Evolutionary conservation across 2,113 vertebrate genomes (phyloP).

Genomic region (Ranitomeya variabilis): DNA sequence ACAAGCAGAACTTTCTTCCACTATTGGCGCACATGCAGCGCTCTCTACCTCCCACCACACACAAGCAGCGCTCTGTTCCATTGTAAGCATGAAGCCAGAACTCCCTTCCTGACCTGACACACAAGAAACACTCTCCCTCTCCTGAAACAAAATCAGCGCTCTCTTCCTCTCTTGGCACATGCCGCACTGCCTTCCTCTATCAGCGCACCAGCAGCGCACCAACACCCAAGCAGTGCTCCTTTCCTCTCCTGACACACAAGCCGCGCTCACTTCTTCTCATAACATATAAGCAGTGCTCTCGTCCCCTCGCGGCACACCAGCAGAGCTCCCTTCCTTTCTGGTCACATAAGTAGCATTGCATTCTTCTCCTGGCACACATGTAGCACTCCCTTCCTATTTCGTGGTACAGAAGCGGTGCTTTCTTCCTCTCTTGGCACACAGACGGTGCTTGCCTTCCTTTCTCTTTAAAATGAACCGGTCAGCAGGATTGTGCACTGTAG

Average conservation of each 20-base stretch:
- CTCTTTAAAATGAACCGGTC: no score
- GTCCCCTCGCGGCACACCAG: not conserved
- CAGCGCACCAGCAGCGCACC: not conserved
- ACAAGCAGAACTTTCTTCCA: not conserved
- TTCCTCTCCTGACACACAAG: not conserved
- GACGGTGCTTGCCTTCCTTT: no score
- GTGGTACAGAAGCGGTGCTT: not conserved
- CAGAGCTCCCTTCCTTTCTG: not conserved
- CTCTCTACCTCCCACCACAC: not conserved
- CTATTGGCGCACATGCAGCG: fast-evolving
- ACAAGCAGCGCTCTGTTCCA: no score
- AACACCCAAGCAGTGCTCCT: not conserved
- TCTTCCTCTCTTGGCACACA: not conserved
- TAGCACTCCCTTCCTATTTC: not conserved
- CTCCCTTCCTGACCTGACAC: not conserved
- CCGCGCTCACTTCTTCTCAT: not conserved
- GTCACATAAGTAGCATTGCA: not conserved
- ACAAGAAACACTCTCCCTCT: not conserved
- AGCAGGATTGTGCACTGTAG: no score
- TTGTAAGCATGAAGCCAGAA: no score
- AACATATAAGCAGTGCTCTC: not conserved
- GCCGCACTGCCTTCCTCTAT: not conserved
- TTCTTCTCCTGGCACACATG: not conserved
- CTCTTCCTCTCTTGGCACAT: not conserved
- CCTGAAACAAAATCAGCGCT: not conserved